phyloP scores from a whole-genome alignment of 2,888 invertebrate genomes.

The Trichacis sp. region DNA sequence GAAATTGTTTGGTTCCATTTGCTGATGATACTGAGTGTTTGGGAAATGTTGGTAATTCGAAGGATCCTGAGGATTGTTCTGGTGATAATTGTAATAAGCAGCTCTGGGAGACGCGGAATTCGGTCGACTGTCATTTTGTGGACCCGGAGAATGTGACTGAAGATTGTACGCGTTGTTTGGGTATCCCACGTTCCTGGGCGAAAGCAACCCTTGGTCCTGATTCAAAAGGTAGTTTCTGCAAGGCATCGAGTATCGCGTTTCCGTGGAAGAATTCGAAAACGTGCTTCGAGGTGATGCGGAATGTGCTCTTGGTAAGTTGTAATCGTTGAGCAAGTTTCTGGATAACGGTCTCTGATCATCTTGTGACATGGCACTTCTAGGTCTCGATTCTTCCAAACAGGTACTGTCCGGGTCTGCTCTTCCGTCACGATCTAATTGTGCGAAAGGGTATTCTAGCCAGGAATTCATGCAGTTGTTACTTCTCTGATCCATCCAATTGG shows the following conservation, averaged over 20 bases:
- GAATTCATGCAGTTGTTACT: conserved; percentile 66
- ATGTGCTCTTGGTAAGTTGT: conserved; percentile 58
- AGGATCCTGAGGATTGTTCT: conserved; percentile 23
- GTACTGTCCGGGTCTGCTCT: conserved; percentile 85
- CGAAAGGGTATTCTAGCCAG: conserved; percentile 64
- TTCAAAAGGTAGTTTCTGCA: conserved; percentile 51
- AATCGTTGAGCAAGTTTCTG: conserved; percentile 57
- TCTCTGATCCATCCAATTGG: conserved; percentile 64
- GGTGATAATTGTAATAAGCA: conserved; percentile 45
- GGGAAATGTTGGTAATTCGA: conserved; percentile 9
- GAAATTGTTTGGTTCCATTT: conserved; percentile 11
- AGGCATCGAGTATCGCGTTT: conserved; percentile 23
- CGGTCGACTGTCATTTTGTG: conserved; percentile 53
- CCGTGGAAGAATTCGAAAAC: conserved; percentile 53
- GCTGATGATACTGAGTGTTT: no score
- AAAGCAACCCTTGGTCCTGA: conserved; percentile 57
- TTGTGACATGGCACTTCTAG: conserved; percentile 60
- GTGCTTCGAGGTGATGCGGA: conserved; percentile 61
- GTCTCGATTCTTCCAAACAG: conserved; percentile 68
- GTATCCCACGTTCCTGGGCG: conserved; percentile 60
- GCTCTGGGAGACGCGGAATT: conserved; percentile 50
- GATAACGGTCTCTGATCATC: conserved; percentile 63
- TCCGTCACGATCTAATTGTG: conserved; percentile 70
- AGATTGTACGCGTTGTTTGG: conserved; percentile 53
- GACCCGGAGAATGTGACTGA: conserved; percentile 51